These are phyloP conservation scores for Schrankia costaestrigalis DNA, from an alignment of 2,888 invertebrate species.

Conservation along the genomic window DNA sequence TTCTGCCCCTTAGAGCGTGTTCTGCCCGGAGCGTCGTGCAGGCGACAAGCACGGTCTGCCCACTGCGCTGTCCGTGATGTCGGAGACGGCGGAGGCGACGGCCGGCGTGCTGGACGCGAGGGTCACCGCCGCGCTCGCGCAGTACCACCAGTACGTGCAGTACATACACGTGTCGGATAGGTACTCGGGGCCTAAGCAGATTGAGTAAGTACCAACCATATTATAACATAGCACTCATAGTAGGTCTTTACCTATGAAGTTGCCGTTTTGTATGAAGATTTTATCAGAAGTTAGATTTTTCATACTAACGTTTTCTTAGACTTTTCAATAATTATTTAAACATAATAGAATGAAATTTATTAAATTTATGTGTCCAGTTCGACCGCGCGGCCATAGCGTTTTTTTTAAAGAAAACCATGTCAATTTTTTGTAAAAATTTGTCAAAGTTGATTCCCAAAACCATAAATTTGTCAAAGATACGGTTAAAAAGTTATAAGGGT, in stretches of 20 bases:
- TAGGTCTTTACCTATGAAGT: not conserved
- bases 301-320: no score
- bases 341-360: no score
- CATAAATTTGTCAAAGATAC: no score
- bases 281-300: no score
- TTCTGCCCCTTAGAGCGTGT: constrained; percentile 83
- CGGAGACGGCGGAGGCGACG: constrained; percentile 94
- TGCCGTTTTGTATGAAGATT: no score
- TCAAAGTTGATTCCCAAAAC: no score
- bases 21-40: constrained; percentile 90
- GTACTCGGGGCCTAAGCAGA: constrained; percentile 93
- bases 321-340: no score
- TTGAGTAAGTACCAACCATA: constrained; percentile 84
- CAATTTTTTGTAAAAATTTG: no score
- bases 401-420: no score
- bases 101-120: constrained; percentile 91
- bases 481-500: no score
- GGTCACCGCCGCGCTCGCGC: constrained; percentile 86
- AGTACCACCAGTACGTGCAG: constrained; percentile 92
- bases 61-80: constrained; percentile 86
- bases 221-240: not conserved
- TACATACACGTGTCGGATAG: constrained; percentile 99
- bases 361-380: no score
- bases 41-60: constrained; percentile 92
- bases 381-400: no score